Evolutionary conservation across 2,113 vertebrate genomes (phyloP).

Genomic region (Ploceus nigricollis): DNA sequence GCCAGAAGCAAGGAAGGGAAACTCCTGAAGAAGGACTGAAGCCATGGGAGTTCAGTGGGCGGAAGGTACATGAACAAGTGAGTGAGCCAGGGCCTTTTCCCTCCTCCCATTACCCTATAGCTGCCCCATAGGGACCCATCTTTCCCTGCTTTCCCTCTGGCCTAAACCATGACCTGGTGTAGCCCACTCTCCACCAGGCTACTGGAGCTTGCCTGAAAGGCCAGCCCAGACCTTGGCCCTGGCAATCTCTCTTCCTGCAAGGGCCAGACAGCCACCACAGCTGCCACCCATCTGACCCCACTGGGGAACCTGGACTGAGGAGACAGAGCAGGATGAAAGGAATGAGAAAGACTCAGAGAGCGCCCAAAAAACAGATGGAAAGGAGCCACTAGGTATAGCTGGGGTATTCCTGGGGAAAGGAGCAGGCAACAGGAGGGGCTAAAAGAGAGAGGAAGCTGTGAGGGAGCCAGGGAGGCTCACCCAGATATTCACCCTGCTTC

Average conservation of each 20-base stretch:
- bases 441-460: accelerated
- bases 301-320: accelerated
- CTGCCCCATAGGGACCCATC: not conserved
- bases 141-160: not conserved
- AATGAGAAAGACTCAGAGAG: not conserved
- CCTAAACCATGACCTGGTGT: too few species aligned
- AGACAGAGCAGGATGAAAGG: not conserved
- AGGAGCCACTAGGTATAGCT: not conserved
- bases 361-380: not conserved
- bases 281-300: accelerated
- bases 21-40: not conserved
- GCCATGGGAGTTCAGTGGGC: not conserved
- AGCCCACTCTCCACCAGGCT: not conserved
- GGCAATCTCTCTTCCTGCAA: not conserved
- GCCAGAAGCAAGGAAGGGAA: not conserved
- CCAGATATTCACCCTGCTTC: not conserved
- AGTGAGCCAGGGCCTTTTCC: not conserved
- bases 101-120: accelerated
- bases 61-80: not conserved
- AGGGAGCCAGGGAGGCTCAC: not conserved
- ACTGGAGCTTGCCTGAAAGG: not conserved
- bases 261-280: accelerated
- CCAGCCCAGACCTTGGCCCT: too few species aligned
- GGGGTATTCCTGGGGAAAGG: not conserved
- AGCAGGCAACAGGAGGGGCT: accelerated